Evolutionary conservation across 2,113 vertebrate genomes (phyloP), one percentile per base, ranked within the genome.

Genomic region (Eptesicus fuscus): DNA sequence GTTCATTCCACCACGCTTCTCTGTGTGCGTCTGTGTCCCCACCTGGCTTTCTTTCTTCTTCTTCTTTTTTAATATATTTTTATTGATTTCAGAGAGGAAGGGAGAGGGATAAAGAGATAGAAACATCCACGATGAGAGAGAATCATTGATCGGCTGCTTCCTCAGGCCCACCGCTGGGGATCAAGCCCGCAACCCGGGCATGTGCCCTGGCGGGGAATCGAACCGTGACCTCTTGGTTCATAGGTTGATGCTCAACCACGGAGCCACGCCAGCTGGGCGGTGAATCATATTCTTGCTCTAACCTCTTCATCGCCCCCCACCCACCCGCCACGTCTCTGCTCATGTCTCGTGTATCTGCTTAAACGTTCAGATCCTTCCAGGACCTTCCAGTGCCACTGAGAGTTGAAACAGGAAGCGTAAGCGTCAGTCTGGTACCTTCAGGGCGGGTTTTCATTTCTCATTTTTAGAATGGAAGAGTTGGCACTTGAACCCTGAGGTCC

Each of bases 361-460:
- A 9, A 20, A 42, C 35, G 44, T 47, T 11, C 47, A 1, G 44
- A 11, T 70, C 22, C 12, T 18, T 6, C 42, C 80, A 35, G 78
- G 79, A 93, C 65, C 35, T 51, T 85, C 40, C 17, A 51, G 4
- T 2, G 4, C 22, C 70, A 1, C 9, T 67, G 12, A 78, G 23
- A 82, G 35, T 7, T 59, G 30, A 49, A 59, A 37, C 18, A 32
- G 28, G 42, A 85, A 44, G 20, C 13, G 25, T 0, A 44, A 6
- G 0, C 28, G 8, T 25, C 56, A 10, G 25, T 30, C 25, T 88
- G 69, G 20, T 30, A 47, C 20, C 18, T n/a, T 42, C 12, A 23
- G 20, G 35, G 28, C 4, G 13, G 4, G 0, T 0, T 76, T 44
- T 49, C 5, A 3, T 23, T 37, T n/a, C 42, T 56, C 18, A 1